Percentiles rank a stretch among this genome's conserved stretches.
Evolutionary conservation across 2,888 invertebrate genomes (phyloP).

Genomic region (Achlya flavicornis): DNA sequence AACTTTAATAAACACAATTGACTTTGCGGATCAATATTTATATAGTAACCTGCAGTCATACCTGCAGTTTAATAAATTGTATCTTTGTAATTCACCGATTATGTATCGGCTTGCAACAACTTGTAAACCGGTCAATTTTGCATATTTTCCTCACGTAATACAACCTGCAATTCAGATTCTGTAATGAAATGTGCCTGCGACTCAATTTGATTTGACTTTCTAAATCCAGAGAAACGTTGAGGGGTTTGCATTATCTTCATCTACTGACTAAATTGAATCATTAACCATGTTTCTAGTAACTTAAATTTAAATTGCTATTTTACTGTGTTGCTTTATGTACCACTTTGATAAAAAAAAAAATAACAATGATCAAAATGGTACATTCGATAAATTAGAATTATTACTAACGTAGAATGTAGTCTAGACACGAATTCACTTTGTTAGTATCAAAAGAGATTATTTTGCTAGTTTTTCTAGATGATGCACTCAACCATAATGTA

Average conservation of each 20-base stretch:
- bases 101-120: conserved; percentile 8
- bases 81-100: conserved; percentile 1
- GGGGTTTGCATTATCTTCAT: neutral
- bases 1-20: neutral
- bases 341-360: too few species aligned
- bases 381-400: too few species aligned
- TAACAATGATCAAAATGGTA: too few species aligned
- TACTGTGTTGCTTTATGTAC: neutral
- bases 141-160: conserved; percentile 24
- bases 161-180: conserved; percentile 3
- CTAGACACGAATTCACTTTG: neutral
- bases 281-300: neutral
- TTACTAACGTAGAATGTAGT: neutral
- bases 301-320: neutral
- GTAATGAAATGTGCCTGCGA: conserved; percentile 2
- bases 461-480: neutral
- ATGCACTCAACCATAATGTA: conserved; percentile 9
- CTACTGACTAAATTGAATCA: neutral
- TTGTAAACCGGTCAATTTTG: conserved; percentile 16
- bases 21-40: neutral
- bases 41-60: neutral
- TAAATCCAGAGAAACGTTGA: conserved; percentile 3
- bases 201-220: conserved; percentile 4
- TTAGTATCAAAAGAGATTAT: neutral
- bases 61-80: neutral